A percentile compares a stretch with the other conserved stretches of the same genome.
Conservation (phyloP, 2,797 vertebrate genomes). For the Fistularia commersonii region DNA sequence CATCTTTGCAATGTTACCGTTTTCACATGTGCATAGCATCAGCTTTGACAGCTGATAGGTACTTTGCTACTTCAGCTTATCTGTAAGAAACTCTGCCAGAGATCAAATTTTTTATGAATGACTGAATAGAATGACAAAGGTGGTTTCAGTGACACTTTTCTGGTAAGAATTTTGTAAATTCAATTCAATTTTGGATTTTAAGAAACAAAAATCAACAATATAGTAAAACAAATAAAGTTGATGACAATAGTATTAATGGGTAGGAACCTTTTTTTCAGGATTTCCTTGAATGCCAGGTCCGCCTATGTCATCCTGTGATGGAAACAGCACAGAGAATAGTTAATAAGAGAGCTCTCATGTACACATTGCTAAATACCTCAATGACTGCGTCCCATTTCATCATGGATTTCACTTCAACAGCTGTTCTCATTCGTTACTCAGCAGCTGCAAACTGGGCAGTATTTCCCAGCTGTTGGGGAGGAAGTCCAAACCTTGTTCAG, state of each 20-base stretch:
- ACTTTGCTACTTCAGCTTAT: too few relatives aligned
- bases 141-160: too few relatives aligned
- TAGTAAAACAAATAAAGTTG: too few relatives aligned
- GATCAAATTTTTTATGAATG: too few relatives aligned
- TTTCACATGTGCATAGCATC: too few relatives aligned
- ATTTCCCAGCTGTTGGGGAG: conserved; percentile 64
- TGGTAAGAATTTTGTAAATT: too few relatives aligned
- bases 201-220: not conserved
- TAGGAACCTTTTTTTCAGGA: conserved; percentile 59
- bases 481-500: conserved; percentile 27
- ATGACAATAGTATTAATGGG: not conserved
- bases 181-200: too few relatives aligned
- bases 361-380: conserved; percentile 65
- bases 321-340: conserved; percentile 42
- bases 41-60: too few relatives aligned
- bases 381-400: conserved; percentile 52
- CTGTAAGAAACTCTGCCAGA: too few relatives aligned
- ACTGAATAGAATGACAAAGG: too few relatives aligned
- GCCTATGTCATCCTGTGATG: conserved; percentile 56
- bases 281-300: conserved; percentile 41
- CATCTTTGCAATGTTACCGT: too few relatives aligned
- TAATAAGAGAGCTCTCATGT: conserved; percentile 62
- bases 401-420: conserved; percentile 53
- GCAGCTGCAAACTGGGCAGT: conserved; percentile 70
- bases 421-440: conserved; percentile 59